Percentiles rank a stretch among this genome's conserved stretches.
Conservation (phyloP, 2,797 vertebrate species). For the Urophycis tenuis region DNA sequence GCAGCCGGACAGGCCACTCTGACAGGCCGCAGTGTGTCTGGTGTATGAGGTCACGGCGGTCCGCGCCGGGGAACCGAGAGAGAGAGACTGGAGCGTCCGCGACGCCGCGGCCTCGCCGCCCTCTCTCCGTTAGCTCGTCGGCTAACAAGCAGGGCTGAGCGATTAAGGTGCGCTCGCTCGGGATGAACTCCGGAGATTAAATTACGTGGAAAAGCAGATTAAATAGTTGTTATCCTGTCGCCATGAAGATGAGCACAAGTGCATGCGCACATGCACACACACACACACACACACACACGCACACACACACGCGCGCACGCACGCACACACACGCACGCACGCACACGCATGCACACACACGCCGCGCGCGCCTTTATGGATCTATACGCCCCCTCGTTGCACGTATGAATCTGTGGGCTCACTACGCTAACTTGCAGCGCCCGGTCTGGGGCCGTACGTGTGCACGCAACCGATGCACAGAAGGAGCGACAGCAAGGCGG, state of each 20-base stretch:
- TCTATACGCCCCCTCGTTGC: no score
- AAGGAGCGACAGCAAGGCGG: no score
- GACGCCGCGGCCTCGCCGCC: conserved; percentile 35
- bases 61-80: conserved; percentile 40
- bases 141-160: conserved; percentile 32
- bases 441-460: no score
- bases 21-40: conserved; percentile 37
- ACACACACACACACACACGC: conserved; percentile 13
- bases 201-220: conserved; percentile 59
- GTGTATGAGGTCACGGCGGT: conserved; percentile 41
- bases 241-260: conserved; percentile 9
- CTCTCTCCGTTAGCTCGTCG: conserved; percentile 7
- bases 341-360: not conserved
- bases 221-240: conserved; percentile 49
- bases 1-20: conserved; percentile 24
- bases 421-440: not conserved
- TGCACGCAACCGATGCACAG: no score
- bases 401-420: no score
- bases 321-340: not conserved
- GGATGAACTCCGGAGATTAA: conserved; percentile 58
- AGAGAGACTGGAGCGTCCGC: conserved; percentile 28
- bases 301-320: not conserved
- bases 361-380: not conserved
- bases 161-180: conserved; percentile 45
- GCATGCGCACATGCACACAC: conserved; percentile 21